phyloP scores from a whole-genome alignment of 2,888 invertebrate genomes.

The Hemistola chrysoprasaria region DNA sequence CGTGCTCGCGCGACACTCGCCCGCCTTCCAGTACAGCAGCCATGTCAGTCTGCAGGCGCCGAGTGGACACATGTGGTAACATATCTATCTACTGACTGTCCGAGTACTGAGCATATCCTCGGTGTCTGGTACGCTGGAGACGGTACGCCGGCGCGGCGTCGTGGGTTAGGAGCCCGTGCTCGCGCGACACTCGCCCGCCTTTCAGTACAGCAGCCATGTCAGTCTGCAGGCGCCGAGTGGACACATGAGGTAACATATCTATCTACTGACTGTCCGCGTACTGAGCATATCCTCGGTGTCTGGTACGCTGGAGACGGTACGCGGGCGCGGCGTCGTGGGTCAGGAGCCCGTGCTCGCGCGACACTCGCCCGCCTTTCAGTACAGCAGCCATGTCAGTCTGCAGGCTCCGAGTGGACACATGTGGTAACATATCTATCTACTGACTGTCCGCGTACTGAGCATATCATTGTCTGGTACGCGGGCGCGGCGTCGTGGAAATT shows the following conservation, averaged over 20 bases:
- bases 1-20: too few species aligned
- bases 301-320: conserved; percentile 95
- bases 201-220: conserved; percentile 99
- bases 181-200: conserved; percentile 99
- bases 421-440: conserved; percentile 93
- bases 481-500: too few species aligned
- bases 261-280: too few species aligned
- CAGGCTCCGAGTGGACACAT: conserved; percentile 99
- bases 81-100: too few species aligned
- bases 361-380: conserved; percentile 96
- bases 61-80: too few species aligned
- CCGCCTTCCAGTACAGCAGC: too few species aligned
- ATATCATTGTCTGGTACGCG: too few species aligned
- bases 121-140: conserved; percentile 95
- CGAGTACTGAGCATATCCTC: conserved; percentile 99
- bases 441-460: conserved; percentile 35
- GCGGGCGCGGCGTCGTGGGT: conserved; percentile 98
- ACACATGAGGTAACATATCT: conserved; percentile 99
- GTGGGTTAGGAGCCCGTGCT: conserved; percentile 98
- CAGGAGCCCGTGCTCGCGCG: conserved; percentile 97
- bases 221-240: conserved; percentile 98
- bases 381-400: conserved; percentile 97
- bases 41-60: too few species aligned
- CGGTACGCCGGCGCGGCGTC: conserved; percentile 96
- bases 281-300: conserved; percentile 97